phyloP scores from a whole-genome alignment of 2,113 vertebrate genomes.

The Prionailurus bengalensis region DNA sequence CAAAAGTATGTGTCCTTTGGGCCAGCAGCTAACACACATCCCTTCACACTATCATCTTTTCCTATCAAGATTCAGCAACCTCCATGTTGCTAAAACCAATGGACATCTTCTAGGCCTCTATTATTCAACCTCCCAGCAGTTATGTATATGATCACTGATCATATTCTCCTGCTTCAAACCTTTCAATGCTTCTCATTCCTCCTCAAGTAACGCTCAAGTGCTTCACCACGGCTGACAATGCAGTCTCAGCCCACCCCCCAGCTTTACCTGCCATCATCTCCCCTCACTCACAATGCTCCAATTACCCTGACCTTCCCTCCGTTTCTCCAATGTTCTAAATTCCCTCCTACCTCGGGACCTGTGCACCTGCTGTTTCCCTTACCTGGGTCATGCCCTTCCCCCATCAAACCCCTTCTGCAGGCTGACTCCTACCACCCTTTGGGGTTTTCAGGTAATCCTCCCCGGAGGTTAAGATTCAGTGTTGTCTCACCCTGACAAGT shows the following conservation, averaged over 20 bases:
- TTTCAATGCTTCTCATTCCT: neutral
- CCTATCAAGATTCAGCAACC: neutral
- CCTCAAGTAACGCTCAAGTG: neutral
- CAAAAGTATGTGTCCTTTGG: neutral
- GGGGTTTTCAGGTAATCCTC: neutral
- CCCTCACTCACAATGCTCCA: neutral
- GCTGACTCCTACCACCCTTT: neutral
- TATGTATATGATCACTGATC: neutral
- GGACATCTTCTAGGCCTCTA: neutral
- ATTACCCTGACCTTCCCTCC: neutral
- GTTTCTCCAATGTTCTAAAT: neutral
- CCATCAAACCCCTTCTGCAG: neutral
- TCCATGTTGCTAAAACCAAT: neutral
- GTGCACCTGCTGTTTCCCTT: neutral
- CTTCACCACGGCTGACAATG: neutral
- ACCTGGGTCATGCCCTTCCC: neutral
- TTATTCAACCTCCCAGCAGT: neutral
- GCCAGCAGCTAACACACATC: neutral
- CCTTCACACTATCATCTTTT: neutral
- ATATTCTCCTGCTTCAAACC: neutral
- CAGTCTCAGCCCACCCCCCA: neutral
- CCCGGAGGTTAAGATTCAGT: conserved; percentile 17
- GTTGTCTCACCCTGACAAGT: neutral
- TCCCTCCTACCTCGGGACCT: neutral
- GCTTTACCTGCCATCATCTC: neutral